These are phyloP conservation scores for Mastigias papua DNA, from an alignment of 30 jellyfish, hydroid and myxozoan genomes.

Conservation along the genomic window DNA sequence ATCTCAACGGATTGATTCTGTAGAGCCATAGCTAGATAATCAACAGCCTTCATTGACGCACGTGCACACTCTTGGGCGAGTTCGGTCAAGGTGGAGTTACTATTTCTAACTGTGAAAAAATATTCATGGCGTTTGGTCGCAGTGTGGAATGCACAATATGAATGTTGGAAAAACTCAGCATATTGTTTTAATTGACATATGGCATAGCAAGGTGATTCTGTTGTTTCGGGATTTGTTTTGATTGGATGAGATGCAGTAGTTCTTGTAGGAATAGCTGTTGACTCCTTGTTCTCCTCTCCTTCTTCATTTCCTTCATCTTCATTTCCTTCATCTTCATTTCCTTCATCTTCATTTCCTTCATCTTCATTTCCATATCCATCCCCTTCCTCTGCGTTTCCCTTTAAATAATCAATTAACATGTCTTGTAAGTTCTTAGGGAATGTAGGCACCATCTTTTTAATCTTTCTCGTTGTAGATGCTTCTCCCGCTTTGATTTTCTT, in stretches of 20 bases:
- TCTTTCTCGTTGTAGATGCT: neutral
- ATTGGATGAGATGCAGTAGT: neutral
- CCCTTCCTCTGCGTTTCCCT: neutral
- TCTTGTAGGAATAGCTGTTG: neutral
- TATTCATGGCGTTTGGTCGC: conserved; percentile 9
- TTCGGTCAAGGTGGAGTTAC: conserved; percentile 6
- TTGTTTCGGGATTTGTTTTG: too few relatives aligned
- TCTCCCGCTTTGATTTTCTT: neutral
- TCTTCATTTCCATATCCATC: too few relatives aligned
- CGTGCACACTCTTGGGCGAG: neutral
- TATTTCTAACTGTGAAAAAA: conserved; percentile 21
- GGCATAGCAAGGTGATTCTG: neutral
- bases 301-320: neutral
- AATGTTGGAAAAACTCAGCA: conserved; percentile 14
- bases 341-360: neutral
- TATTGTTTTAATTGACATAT: neutral
- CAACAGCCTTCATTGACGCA: conserved; percentile 4
- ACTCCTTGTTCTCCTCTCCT: neutral
- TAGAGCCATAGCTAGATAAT: neutral
- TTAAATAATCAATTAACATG: neutral
- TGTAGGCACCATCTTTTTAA: conserved; percentile 8
- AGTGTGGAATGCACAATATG: conserved; percentile 40
- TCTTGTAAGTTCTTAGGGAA: conserved; percentile 1
- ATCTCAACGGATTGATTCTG: neutral
- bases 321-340: conserved; percentile 4